Base-by-base conservation (phyloP, 2,113 vertebrate genomes). In the Ceyx melanurus region DNA sequence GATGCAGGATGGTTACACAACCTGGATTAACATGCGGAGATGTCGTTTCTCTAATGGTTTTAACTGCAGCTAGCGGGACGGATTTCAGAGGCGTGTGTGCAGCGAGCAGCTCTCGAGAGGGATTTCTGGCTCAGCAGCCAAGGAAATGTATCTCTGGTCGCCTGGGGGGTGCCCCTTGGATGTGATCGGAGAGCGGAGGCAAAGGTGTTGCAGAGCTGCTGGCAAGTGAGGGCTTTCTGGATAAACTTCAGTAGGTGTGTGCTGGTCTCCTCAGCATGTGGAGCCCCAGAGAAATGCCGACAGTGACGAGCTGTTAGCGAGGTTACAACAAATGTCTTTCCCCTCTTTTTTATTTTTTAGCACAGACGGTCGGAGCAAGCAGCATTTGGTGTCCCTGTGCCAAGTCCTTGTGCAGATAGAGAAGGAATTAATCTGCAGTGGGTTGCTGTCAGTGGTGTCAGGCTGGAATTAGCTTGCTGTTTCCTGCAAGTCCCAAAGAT, bases 401-500 rank as follows among this genome's bases (percentile, higher is more conserved):
- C n/a, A 16, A 70, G 82, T 79, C 33, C 71, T 62, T 54, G 26
- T n/a, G 58, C 45, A 75, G 62, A 87, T 15, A 82, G 81, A 82
- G 62, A 16, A 54, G 67, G 94, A 77, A 93, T 90, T 89, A 95
- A 95, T 93, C 64, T 79, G 74, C 57, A 77, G 91, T 11, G 11
- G 48, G 74, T 92, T 13, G 33, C 71, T 79, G 58, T 92, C 1
- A 3, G 57, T 81, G 79, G 67, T 71, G 89, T 82, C 68, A 51
- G 76, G 60, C 82, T 94, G 92, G 89, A 92, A 92, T 94, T 92
- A 93, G 75, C 86, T 92, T 22, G 79, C 85, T 89, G 87, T 89
- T 94, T 95, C 87, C 92, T 94, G 87, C 75, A 82, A 91, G 72
- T 61, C 25, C 65, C 21, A 80, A 82, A 93, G 93, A 95, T 95